phyloP scores from a whole-genome alignment of 2,797 vertebrate species.

The Rhabdomys pumilio region DNA sequence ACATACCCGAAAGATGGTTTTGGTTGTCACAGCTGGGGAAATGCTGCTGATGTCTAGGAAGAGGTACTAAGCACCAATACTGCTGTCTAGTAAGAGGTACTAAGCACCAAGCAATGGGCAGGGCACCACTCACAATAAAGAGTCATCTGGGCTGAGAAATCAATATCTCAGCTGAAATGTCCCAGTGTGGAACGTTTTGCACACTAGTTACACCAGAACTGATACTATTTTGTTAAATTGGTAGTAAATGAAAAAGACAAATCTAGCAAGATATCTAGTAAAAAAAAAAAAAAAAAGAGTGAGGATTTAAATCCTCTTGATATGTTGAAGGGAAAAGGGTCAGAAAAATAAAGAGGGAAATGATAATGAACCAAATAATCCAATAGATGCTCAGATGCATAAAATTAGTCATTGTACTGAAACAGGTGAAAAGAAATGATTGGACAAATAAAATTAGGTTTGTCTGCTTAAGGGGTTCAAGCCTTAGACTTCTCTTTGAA shows the following conservation, averaged over 20 bases:
- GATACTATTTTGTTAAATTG: constrained; percentile 21
- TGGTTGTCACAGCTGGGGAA: neutral
- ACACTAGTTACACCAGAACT: neutral
- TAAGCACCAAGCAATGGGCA: neutral
- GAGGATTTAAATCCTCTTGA: neutral
- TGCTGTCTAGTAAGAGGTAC: neutral
- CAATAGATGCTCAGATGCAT: neutral
- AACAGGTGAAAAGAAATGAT: neutral
- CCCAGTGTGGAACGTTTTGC: neutral
- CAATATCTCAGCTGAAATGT: neutral
- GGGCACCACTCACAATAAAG: neutral
- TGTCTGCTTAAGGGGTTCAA: neutral
- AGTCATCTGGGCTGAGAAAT: neutral
- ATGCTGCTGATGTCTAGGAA: neutral
- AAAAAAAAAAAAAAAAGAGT: neutral
- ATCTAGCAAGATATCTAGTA: neutral
- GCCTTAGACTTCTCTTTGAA: constrained; percentile 38
- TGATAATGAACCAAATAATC: neutral
- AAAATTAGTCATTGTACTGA: neutral
- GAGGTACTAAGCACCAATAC: neutral
- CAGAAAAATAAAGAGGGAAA: neutral
- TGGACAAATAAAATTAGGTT: neutral
- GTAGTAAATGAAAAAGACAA: constrained; percentile 36
- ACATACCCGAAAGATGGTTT: neutral
- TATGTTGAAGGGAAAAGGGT: neutral